A percentile compares a stretch with the other conserved stretches of the same genome.
Conservation (phyloP, 2,888 invertebrate species). For the Cabera pusaria region DNA sequence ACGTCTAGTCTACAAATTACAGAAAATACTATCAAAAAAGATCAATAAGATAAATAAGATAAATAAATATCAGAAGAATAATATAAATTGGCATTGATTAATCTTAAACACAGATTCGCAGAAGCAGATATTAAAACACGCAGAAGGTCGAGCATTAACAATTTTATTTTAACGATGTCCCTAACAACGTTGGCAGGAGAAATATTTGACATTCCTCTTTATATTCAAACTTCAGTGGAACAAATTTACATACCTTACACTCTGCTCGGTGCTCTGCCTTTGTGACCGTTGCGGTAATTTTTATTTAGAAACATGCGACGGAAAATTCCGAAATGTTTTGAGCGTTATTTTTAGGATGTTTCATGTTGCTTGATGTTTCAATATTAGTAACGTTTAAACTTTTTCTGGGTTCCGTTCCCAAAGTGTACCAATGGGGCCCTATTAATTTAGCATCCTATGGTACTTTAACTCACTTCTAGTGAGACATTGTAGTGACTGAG, state of each 20-base stretch:
- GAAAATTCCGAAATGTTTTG: slow-evolving; percentile 32
- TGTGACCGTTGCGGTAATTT: slow-evolving; percentile 46
- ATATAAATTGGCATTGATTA: too few species aligned
- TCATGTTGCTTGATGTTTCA: background rate
- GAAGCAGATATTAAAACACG: slow-evolving; percentile 5
- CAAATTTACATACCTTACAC: slow-evolving; percentile 50
- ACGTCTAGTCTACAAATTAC: too few species aligned
- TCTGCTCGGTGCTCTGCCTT: slow-evolving; percentile 34
- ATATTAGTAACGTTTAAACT: background rate
- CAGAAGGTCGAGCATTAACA: slow-evolving; percentile 7
- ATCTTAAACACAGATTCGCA: too few species aligned
- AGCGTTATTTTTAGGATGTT: slow-evolving; percentile 25
- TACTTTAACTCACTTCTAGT: too few species aligned
- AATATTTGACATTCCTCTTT: slow-evolving; percentile 37
- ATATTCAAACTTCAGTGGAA: slow-evolving; percentile 33
- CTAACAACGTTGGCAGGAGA: slow-evolving; percentile 24
- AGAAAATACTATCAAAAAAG: too few species aligned
- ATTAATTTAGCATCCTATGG: background rate
- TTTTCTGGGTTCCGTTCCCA: background rate
- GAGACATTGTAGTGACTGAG: too few species aligned
- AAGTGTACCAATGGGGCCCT: too few species aligned
- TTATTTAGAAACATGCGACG: slow-evolving; percentile 43
- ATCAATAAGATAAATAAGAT: too few species aligned
- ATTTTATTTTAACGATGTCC: slow-evolving; percentile 25
- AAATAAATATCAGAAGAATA: too few species aligned